Conservation (phyloP, 2,113 vertebrate species). For the Carlito syrichta region DNA sequence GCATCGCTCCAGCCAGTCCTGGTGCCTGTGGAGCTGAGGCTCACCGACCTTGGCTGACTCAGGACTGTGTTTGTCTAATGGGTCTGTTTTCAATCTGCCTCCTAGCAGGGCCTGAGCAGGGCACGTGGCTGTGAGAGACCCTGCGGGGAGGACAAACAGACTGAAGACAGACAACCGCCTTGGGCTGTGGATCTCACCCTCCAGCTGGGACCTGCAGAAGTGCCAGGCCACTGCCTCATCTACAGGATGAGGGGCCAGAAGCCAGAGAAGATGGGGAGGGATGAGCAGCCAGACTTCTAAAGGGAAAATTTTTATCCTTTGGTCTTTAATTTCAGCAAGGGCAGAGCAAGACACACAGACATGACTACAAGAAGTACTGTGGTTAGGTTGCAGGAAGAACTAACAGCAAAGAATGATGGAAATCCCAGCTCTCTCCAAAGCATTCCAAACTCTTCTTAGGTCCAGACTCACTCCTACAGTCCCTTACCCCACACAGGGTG, state of each 20-base stretch:
- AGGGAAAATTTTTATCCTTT: neutral
- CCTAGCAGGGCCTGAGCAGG: conserved; percentile 56
- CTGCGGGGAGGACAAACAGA: conserved; percentile 62
- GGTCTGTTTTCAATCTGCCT: conserved; percentile 77
- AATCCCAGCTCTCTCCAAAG: neutral
- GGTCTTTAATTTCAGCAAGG: neutral
- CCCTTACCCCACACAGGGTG: neutral
- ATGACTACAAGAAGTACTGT: neutral
- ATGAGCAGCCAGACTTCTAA: neutral
- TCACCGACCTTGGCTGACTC: neutral
- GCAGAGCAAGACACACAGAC: neutral
- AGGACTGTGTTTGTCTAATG: conserved; percentile 41
- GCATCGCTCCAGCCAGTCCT: neutral
- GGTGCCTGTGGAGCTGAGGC: neutral
- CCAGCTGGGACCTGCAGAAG: neutral
- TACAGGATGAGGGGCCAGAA: neutral
- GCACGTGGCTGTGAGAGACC: conserved; percentile 67
- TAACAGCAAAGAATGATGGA: neutral
- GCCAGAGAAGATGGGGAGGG: neutral
- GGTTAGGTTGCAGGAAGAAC: neutral
- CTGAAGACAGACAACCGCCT: conserved; percentile 50
- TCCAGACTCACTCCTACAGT: neutral
- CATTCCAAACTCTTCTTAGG: neutral
- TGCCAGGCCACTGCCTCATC: neutral
- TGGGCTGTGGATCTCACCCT: conserved; percentile 71